Percentiles rank a stretch among this genome's conserved stretches.
These are phyloP conservation scores for Platypus cylindrus DNA, from an alignment of 2,888 invertebrate species.

Conservation along the genomic window DNA sequence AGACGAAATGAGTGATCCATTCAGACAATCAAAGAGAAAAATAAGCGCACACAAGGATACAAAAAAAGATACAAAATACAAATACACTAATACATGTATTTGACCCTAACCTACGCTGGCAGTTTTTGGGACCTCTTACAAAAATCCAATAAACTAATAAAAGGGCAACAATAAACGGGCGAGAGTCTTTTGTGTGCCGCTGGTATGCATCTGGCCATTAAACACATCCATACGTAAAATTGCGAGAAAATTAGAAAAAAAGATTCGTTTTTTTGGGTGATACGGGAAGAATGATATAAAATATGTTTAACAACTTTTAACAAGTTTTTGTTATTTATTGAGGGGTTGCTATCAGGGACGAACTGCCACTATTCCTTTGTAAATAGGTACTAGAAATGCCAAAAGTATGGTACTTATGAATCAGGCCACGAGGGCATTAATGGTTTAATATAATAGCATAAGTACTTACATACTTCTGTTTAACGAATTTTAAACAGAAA, in stretches of 20 bases:
- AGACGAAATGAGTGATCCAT: constrained; percentile 26
- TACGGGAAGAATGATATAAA: constrained; percentile 27
- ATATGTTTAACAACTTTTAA: constrained; percentile 23
- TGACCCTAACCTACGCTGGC: constrained; percentile 13
- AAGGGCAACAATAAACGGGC: constrained; percentile 27
- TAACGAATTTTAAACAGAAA: too few relatives aligned
- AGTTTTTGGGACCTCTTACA: constrained; percentile 23
- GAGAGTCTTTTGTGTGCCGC: constrained; percentile 23
- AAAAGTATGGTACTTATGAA: too few relatives aligned
- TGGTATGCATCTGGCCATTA: constrained; percentile 26
- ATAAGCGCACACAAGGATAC: constrained; percentile 18
- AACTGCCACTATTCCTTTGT: too few relatives aligned
- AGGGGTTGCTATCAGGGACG: too few relatives aligned
- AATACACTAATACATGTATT: too few relatives aligned
- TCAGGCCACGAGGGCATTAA: too few relatives aligned
- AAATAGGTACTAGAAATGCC: too few relatives aligned
- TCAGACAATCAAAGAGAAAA: constrained; percentile 19
- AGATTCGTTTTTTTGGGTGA: constrained; percentile 24
- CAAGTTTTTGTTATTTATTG: too few relatives aligned
- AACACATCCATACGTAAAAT: constrained; percentile 30
- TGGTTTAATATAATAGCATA: too few relatives aligned
- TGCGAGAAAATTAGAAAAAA: constrained; percentile 31
- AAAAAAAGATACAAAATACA: too few relatives aligned
- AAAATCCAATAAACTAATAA: constrained; percentile 28
- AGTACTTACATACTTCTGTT: too few relatives aligned